A percentile compares a stretch with the other conserved stretches of the same genome.
Conservation (phyloP, 2,113 vertebrate species). For the Pelecanus crispus region DNA sequence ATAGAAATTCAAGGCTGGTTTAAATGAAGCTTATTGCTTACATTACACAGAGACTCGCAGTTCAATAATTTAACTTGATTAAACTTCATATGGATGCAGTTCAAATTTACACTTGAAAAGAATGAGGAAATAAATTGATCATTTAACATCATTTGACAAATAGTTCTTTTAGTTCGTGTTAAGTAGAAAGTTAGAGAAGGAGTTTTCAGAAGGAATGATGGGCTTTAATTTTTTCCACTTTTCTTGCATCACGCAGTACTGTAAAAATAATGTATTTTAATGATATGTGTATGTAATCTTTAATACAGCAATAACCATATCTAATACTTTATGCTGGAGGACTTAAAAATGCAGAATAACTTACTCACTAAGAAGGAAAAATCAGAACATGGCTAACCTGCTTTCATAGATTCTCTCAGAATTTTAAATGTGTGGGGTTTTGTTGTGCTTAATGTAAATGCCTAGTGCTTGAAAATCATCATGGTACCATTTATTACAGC, state of each 20-base stretch:
- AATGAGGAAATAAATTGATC: neutral
- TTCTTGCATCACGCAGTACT: neutral
- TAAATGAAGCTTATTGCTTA: neutral
- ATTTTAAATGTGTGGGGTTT: neutral
- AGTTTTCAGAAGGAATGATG: neutral
- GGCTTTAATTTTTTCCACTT: neutral
- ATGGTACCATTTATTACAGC: neutral
- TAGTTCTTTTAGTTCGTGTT: neutral
- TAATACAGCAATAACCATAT: neutral
- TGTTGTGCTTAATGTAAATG: neutral
- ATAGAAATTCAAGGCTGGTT: neutral
- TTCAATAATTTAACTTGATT: neutral
- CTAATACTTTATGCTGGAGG: neutral
- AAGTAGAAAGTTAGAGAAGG: neutral
- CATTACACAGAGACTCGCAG: fast-evolving
- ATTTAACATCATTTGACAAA: neutral
- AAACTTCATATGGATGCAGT: neutral
- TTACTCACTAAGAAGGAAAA: neutral
- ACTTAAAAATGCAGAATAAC: neutral
- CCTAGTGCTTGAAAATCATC: neutral
- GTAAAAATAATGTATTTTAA: neutral
- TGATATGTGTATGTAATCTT: neutral
- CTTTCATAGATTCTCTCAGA: neutral
- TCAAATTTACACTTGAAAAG: neutral
- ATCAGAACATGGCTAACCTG: neutral